Base-by-base conservation (phyloP, 2,888 invertebrate species). In the Teinopalpus imperialis region DNA sequence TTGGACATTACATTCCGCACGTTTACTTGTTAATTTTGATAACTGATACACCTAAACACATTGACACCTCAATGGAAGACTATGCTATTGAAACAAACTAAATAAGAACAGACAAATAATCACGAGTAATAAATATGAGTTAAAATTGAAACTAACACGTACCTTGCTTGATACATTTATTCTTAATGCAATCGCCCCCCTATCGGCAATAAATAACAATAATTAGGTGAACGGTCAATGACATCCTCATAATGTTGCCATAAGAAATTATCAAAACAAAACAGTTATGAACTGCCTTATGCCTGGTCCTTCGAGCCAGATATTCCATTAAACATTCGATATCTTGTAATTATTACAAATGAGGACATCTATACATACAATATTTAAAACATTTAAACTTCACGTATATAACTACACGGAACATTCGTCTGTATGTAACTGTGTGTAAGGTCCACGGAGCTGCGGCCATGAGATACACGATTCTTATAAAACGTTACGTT, bases 61-160 rank as follows among this genome's bases (percentile, higher is more conserved):
- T 32, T 66, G 68, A 67, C 70, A 71, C 66, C 52, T 65, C 66
- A 67, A 72, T 74, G 82, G 80, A 82, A 82, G 81, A 81, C 81
- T 58, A 61, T 51, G 53, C 59, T 56, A 57, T 61, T 56, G 54
- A 49, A 53, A 47, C 35, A 27, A 48, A 43, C 26, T 34, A 24
- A 31, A 27, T 31, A 40, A 20, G 12, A 44, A 34, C 23, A 27
- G 2, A 26, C 23, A 48, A 12, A 49, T 13, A 49, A n/a, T 48
- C 10, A 52, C 48, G n/a, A n/a, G n/a, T 44, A 57, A 55, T 52
- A 57, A 57, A 56, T 60, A 54, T 43, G 50, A 43, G 40, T 54
- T 32, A 47, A 50, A 51, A 51, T 30, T 48, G 54, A 43, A 34
- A 47, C 42, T 39, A 48, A 50, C 41, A 53, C 42, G 43, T 53